Conservation (phyloP, 1,140 invertebrate genomes). For the Drosophila persimilis region DNA sequence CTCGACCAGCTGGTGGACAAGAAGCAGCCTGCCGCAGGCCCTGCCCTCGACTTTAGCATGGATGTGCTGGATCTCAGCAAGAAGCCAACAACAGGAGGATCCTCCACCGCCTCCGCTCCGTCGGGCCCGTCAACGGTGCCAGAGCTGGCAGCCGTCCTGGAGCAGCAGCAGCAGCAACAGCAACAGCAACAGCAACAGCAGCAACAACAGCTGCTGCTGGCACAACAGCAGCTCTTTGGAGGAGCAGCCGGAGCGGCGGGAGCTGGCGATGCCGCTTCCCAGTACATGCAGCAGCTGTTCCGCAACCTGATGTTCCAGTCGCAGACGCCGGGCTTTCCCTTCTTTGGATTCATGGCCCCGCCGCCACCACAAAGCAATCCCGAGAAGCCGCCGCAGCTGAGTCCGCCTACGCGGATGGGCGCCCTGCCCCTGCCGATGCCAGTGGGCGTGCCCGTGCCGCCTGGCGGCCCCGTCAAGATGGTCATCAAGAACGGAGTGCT, state of each 20-base stretch:
- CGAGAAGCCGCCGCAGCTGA: conserved; percentile 22
- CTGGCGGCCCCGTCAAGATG: conserved; percentile 90
- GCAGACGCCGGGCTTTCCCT: conserved; percentile 82
- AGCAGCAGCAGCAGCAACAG: conserved; percentile 77
- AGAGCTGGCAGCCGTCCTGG: conserved; percentile 40
- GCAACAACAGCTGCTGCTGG: conserved; percentile 78
- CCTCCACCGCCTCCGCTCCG: conserved; percentile 31
- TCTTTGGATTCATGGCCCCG: conserved; percentile 84
- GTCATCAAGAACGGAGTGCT: conserved; percentile 94
- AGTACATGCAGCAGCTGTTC: conserved; percentile 85
- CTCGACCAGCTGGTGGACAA: conserved; percentile 85
- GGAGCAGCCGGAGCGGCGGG: conserved; percentile 77
- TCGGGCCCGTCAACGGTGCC: conserved; percentile 77
- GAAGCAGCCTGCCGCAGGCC: conserved; percentile 56
- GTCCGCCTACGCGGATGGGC: not conserved
- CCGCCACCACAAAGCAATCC: conserved; percentile 87
- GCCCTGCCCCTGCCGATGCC: conserved; percentile 10
- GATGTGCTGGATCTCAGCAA: conserved; percentile 94
- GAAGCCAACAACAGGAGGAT: conserved; percentile 84
- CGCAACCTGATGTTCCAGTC: conserved; percentile 85
- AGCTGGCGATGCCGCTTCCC: conserved; percentile 84
- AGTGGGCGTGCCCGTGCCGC: conserved; percentile 33
- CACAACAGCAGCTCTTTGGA: conserved; percentile 71
- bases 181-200: conserved; percentile 84
- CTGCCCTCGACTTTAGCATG: conserved; percentile 90